Conservation (phyloP, 2,888 invertebrate genomes). For the Nemurella pictetii region DNA sequence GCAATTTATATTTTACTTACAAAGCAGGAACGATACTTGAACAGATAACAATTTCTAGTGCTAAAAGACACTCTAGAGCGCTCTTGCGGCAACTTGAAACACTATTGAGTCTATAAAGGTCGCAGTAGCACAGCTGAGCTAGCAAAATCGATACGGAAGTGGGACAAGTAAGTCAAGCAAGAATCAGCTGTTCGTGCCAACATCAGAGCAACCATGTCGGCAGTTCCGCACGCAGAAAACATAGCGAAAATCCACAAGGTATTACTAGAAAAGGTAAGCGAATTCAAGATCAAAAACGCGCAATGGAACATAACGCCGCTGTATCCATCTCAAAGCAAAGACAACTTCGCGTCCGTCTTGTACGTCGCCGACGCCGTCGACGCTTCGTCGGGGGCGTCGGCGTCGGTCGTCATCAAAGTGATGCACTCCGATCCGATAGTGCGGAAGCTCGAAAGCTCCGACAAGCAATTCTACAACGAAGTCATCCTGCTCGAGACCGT, state of each 20-base stretch:
- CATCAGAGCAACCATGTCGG: not conserved
- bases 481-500: not conserved
- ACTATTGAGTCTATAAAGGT: no score
- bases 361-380: not conserved
- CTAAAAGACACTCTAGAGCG: no score
- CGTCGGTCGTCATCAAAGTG: conserved; percentile 3
- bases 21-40: no score
- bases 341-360: conserved; percentile 5
- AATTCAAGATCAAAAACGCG: not conserved
- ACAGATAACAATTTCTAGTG: no score
- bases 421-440: not conserved
- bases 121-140: no score
- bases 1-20: no score
- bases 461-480: conserved; percentile 8
- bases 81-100: no score
- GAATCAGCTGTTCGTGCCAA: not conserved
- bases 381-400: not conserved
- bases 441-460: not conserved
- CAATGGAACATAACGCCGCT: not conserved
- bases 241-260: not conserved
- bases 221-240: not conserved
- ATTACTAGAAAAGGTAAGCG: not conserved
- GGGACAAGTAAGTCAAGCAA: no score
- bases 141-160: no score
- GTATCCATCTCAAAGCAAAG: not conserved